A percentile compares a stretch with the other conserved stretches of the same genome.
Conservation (phyloP, 2,797 vertebrate species). For the Denticeps clupeoides region DNA sequence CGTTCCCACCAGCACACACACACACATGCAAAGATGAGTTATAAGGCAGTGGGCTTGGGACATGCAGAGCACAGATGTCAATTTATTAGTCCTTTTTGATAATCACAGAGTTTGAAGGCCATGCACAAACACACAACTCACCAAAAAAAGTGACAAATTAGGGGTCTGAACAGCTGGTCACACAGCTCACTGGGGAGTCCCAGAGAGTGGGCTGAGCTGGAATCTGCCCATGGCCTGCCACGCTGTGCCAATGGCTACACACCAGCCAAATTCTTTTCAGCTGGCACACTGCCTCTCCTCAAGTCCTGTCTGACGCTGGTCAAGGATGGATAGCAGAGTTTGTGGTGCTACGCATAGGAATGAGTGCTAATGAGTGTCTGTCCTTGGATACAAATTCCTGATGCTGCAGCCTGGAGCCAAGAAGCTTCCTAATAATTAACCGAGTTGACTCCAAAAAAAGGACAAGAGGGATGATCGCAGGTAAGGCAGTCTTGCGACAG, state of each 20-base stretch:
- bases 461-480: too few relatives aligned
- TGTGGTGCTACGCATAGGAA: too few relatives aligned
- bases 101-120: constrained; percentile 15
- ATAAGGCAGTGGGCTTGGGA: constrained; percentile 12
- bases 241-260: constrained; percentile 23
- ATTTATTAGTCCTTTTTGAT: constrained; percentile 20
- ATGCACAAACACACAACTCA: constrained; percentile 2
- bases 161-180: constrained; percentile 43
- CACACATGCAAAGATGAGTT: constrained; percentile 5
- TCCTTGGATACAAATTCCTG: too few relatives aligned
- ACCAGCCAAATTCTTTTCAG: constrained; percentile 24
- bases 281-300: too few relatives aligned
- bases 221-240: too few relatives aligned
- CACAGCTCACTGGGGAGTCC: constrained; percentile 36
- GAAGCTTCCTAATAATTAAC: too few relatives aligned
- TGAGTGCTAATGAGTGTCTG: too few relatives aligned
- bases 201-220: constrained; percentile 35
- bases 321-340: too few relatives aligned
- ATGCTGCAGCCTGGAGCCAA: too few relatives aligned
- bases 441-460: too few relatives aligned
- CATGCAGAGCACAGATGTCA: constrained; percentile 17
- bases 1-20: background rate
- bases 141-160: constrained; percentile 35
- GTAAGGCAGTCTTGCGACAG: too few relatives aligned
- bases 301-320: too few relatives aligned